phyloP scores from a whole-genome alignment of 2,888 invertebrate genomes.

The Pandemis cinnamomeana region DNA sequence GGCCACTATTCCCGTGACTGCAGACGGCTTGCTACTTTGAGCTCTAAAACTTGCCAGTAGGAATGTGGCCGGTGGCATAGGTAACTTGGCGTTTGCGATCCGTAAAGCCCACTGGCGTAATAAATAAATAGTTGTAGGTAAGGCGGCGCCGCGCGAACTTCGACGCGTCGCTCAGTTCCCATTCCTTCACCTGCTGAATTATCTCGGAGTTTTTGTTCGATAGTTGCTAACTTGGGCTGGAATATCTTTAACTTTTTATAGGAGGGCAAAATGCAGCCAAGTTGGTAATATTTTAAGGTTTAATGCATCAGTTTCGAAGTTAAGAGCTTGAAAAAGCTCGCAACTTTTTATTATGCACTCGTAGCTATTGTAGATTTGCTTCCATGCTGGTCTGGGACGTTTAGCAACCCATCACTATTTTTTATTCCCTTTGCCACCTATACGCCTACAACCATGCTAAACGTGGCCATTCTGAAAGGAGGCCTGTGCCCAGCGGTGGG shows the following conservation, averaged over 20 bases:
- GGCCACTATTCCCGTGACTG: slow-evolving; percentile 48
- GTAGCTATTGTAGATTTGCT: too few species aligned
- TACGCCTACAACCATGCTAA: too few species aligned
- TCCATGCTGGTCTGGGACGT: too few species aligned
- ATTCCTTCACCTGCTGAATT: slow-evolving; percentile 68
- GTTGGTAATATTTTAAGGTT: not conserved
- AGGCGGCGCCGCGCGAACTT: slow-evolving; percentile 62
- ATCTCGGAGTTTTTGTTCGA: slow-evolving; percentile 63
- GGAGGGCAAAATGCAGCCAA: slow-evolving; percentile 15
- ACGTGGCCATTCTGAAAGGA: too few species aligned
- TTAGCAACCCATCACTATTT: too few species aligned
- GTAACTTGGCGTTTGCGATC: slow-evolving; percentile 45
- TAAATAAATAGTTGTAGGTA: slow-evolving; percentile 75
- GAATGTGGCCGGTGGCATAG: slow-evolving; percentile 28
- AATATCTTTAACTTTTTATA: slow-evolving; percentile 39
- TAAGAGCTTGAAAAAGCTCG: not conserved
- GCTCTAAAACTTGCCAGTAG: slow-evolving; percentile 45
- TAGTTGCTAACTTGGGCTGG: slow-evolving; percentile 51
- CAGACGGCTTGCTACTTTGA: slow-evolving; percentile 37
- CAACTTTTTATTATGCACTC: too few species aligned
- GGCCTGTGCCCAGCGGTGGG: too few species aligned
- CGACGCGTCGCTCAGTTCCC: slow-evolving; percentile 54
- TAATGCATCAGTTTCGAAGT: not conserved
- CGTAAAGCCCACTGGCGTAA: slow-evolving; percentile 68
- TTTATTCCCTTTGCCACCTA: too few species aligned